These are phyloP conservation scores for Gymnoscopelus braueri DNA, from an alignment of 2,797 vertebrate genomes.

Conservation along the genomic window DNA sequence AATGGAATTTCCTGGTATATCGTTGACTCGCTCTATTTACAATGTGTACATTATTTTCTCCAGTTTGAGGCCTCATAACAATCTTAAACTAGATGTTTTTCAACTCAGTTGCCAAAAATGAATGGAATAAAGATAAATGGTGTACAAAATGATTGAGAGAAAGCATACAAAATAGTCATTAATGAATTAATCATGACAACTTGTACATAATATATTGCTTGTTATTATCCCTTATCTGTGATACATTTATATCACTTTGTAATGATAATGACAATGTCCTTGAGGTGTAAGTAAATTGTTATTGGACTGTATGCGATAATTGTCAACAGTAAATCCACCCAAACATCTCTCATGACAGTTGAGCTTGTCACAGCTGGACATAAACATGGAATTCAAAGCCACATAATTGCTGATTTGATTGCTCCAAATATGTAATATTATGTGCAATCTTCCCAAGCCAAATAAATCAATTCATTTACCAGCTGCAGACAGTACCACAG, in stretches of 20 bases:
- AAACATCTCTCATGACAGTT: conserved; percentile 48
- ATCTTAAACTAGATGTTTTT: conserved; percentile 1
- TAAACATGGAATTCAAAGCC: conserved; percentile 68
- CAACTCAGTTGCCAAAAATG: conserved; percentile 23
- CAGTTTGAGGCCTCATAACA: conserved; percentile 4
- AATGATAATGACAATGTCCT: conserved; percentile 18
- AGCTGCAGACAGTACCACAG: conserved; percentile 48
- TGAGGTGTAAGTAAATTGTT: conserved; percentile 20
- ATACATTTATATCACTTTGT: not conserved
- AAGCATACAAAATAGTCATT: too few relatives aligned
- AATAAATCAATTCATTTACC: conserved; percentile 71
- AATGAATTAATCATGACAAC: too few relatives aligned
- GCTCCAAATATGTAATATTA: conserved; percentile 59
- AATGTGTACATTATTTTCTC: conserved; percentile 29
- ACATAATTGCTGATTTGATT: conserved; percentile 74
- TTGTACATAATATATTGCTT: not conserved
- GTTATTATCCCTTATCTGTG: not conserved
- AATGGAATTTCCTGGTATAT: conserved; percentile 37
- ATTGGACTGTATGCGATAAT: conserved; percentile 34
- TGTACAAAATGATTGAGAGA: too few relatives aligned
- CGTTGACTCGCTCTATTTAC: conserved; percentile 18
- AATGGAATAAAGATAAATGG: conserved; percentile 16
- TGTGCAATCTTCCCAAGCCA: conserved; percentile 57
- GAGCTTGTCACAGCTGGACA: conserved; percentile 61
- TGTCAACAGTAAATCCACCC: conserved; percentile 49